Base-by-base conservation (phyloP, 1,140 invertebrate species). In the Phymorhynchus buccinoides region DNA sequence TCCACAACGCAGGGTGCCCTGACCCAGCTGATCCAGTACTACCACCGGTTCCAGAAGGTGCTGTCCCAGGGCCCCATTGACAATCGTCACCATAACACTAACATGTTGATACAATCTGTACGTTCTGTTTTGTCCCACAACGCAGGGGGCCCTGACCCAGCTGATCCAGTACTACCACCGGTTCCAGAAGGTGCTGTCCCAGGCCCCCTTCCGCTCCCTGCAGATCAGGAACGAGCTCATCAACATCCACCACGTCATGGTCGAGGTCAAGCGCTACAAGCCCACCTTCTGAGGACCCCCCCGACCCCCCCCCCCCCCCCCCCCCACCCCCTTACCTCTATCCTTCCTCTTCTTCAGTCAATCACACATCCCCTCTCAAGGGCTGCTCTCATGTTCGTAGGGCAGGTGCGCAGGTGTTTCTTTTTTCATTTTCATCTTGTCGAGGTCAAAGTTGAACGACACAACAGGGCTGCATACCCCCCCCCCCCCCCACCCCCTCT, bases 211-310 rank as follows among this genome's bases (percentile, higher is more conserved):
- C 88, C 92, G 94, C 80, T 93, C 94, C 86, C 90, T 94, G 85
- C 96, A 96, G 91, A 96, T 96, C 7, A 95, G 97, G 88, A 96
- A 96, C 37, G 97, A 99, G 93, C 94, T 99, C 35, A 97, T 99
- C 0, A 99, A 99, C 92, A 99, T 99, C 92, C 99, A 99, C 94
- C 97, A 99, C 84, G 97, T 99, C 84, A 99, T 99, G 97, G 97
- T 99, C 3, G 98, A 99, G 95, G 97, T 99, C 68, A 99, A 99
- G 93, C 99, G 99, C 95, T 99, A 99, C 94, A 95, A 99, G 97
- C 95, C 98, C 95, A 89, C 97, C 87, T 94, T 95, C 93, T 94
- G 81, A 89, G 18, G n/a, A n/a, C n/a, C n/a, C n/a, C n/a, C n/a
- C n/a, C n/a, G n/a, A n/a, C n/a, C n/a, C n/a, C n/a, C n/a, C n/a